Conservation (phyloP, 1,140 invertebrate genomes). For the Drosophila littoralis region DNA sequence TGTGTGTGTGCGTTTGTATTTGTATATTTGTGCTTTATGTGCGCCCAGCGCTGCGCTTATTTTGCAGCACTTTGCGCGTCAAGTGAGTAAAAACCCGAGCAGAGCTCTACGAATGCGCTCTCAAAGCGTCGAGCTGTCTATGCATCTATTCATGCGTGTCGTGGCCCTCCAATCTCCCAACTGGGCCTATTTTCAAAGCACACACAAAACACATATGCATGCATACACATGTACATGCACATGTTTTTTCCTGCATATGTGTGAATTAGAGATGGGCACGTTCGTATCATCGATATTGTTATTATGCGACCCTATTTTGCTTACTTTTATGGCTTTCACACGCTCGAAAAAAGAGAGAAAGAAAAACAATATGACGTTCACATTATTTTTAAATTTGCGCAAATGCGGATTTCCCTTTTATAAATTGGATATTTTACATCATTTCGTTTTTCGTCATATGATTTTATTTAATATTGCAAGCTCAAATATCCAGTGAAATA, state of each 20-base stretch:
- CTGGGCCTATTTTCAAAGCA: conserved; percentile 37
- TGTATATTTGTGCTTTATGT: conserved; percentile 53
- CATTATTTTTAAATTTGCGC: conserved; percentile 18
- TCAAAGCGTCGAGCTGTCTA: conserved; percentile 58
- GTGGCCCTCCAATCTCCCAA: conserved; percentile 4
- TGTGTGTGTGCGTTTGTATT: conserved; percentile 13
- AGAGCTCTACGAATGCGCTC: conserved; percentile 54
- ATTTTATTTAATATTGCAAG: too few relatives aligned
- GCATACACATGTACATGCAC: neutral
- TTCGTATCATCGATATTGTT: conserved; percentile 45
- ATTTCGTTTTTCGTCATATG: neutral
- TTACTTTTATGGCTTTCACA: conserved; percentile 28
- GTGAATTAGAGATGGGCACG: conserved; percentile 50
- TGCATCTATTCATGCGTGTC: conserved; percentile 71
- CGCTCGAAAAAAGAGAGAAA: conserved; percentile 1
- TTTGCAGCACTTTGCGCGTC: conserved; percentile 78
- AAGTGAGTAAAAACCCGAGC: conserved; percentile 71
- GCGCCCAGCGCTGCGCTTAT: conserved; percentile 49
- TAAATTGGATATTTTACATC: neutral
- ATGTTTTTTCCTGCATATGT: neutral
- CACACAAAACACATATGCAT: neutral
- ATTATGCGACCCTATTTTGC: conserved; percentile 19
- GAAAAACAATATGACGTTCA: conserved; percentile 21
- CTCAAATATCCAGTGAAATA: too few relatives aligned
- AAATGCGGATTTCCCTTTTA: conserved; percentile 6